Conservation (phyloP, 2,888 invertebrate species). For the Sphinx pinastri region DNA sequence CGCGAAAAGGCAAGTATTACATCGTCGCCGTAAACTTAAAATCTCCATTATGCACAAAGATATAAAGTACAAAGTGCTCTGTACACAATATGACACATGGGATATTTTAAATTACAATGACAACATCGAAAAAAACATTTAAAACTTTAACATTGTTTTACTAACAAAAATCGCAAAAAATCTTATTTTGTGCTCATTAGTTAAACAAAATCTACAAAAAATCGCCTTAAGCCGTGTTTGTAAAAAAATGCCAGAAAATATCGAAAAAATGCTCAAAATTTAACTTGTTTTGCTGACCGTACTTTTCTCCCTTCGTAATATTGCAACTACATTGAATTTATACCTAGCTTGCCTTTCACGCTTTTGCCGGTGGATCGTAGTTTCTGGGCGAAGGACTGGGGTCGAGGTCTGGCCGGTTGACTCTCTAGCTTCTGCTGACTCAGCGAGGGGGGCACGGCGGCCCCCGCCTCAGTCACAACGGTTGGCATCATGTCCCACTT, state of each 20-base stretch:
- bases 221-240: neutral
- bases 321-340: constrained; percentile 30
- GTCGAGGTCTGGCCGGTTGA: constrained; percentile 73
- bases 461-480: constrained; percentile 44
- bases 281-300: constrained; percentile 1
- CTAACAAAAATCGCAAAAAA: neutral
- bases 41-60: too few species aligned
- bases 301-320: constrained; percentile 1
- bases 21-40: too few species aligned
- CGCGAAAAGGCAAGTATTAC: too few species aligned
- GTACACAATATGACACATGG: too few species aligned
- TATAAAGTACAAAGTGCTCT: too few species aligned
- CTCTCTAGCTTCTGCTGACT: constrained; percentile 46
- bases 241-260: neutral
- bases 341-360: constrained; percentile 87
- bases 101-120: too few species aligned
- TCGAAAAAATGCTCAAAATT: neutral
- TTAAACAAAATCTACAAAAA: neutral
- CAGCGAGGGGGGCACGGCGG: constrained; percentile 41
- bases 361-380: constrained; percentile 93
- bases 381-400: constrained; percentile 95
- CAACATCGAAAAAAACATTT: neutral
- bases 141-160: neutral
- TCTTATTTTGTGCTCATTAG: too few species aligned
- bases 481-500: constrained; percentile 63